phyloP scores from a whole-genome alignment of 2,113 vertebrate species.

The Alouatta palliata region DNA sequence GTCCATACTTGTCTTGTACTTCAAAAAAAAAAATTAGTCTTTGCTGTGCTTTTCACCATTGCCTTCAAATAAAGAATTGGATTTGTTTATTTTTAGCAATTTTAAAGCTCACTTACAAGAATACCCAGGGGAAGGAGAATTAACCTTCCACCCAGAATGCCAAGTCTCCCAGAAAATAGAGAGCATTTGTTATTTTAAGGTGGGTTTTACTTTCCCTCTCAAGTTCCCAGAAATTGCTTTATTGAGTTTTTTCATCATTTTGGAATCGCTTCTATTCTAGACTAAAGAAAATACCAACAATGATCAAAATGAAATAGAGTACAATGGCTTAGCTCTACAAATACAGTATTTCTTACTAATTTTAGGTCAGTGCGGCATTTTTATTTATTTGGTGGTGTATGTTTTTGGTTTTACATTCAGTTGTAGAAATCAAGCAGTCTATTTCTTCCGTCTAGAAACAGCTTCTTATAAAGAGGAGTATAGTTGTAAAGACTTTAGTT shows the following conservation, averaged over 20 bases:
- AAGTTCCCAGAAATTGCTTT: conserved; percentile 42
- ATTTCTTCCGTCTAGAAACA: conserved; percentile 24
- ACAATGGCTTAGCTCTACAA: neutral
- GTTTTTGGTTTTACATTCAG: conserved; percentile 48
- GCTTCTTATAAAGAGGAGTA: neutral
- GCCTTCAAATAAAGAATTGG: conserved; percentile 36
- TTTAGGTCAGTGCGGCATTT: neutral
- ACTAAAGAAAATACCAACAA: neutral
- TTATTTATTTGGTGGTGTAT: conserved; percentile 4
- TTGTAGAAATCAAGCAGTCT: conserved; percentile 16
- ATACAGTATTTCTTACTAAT: neutral
- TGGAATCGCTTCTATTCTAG: neutral
- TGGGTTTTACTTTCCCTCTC: conserved; percentile 27
- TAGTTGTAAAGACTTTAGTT: conserved; percentile 36
- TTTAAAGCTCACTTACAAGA: conserved; percentile 62
- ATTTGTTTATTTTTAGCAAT: conserved; percentile 56
- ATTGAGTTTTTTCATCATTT: neutral
- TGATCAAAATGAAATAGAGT: neutral
- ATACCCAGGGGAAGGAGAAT: conserved; percentile 45
- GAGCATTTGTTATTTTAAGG: neutral
- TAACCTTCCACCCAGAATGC: conserved; percentile 50
- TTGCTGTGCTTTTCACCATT: neutral
- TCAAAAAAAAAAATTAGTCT: conserved; percentile 31
- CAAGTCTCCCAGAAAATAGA: conserved; percentile 41
- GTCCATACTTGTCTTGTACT: neutral